Evolutionary conservation across 2,797 vertebrate species (phyloP).

Genomic region (Petrocephalus sullivani): DNA sequence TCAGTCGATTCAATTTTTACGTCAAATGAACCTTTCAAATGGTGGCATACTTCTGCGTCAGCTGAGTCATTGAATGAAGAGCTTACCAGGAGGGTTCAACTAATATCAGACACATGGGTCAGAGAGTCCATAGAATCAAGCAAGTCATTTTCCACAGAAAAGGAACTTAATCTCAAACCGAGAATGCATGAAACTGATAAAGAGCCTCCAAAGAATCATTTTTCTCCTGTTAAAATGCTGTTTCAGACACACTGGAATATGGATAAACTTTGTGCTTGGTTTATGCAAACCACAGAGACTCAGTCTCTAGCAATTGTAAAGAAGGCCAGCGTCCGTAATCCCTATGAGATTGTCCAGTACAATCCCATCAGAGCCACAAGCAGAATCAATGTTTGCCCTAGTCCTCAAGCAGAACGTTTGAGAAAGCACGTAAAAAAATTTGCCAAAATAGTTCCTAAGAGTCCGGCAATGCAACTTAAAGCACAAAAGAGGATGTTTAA

Average conservation of each 20-base stretch:
- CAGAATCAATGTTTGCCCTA: constrained; percentile 66
- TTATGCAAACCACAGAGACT: constrained; percentile 98
- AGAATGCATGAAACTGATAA: constrained; percentile 40
- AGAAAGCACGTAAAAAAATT: constrained; percentile 94
- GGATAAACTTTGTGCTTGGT: constrained; percentile 87
- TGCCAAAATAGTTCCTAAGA: constrained; percentile 84
- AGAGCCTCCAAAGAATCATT: constrained; percentile 46
- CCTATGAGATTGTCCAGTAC: constrained; percentile 77
- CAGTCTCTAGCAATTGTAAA: constrained; percentile 86
- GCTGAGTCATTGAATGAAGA: constrained; percentile 75
- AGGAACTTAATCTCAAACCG: constrained; percentile 34
- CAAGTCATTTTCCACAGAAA: constrained; percentile 39
- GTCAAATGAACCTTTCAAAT: constrained; percentile 69
- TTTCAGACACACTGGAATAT: constrained; percentile 86
- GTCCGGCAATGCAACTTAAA: constrained; percentile 69
- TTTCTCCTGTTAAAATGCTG: constrained; percentile 79
- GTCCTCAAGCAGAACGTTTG: constrained; percentile 73
- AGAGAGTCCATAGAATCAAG: constrained; percentile 62
- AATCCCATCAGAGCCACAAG: constrained; percentile 63
- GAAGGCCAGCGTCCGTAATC: constrained; percentile 81
- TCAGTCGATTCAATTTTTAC: constrained; percentile 78
- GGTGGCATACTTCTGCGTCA: constrained; percentile 83
- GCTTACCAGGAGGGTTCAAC: constrained; percentile 75
- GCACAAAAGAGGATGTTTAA: constrained; percentile 63
- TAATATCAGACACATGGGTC: constrained; percentile 87